phyloP scores from a whole-genome alignment of 2,797 vertebrate species.

The Spondyliosoma cantharus region DNA sequence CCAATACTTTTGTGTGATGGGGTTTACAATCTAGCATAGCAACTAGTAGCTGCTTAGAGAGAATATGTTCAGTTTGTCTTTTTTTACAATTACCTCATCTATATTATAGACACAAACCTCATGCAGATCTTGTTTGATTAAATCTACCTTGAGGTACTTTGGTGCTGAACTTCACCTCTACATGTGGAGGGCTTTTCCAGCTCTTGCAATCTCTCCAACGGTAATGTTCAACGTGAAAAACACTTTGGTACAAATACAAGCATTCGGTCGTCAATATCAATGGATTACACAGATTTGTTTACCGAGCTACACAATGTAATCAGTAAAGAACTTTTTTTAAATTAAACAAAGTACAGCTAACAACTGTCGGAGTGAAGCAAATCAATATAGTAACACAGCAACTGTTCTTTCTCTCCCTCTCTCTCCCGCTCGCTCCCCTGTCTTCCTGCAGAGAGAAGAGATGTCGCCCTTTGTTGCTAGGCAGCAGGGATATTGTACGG shows the following conservation, averaged over 20 bases:
- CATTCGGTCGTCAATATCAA: neutral
- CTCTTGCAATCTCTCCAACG: neutral
- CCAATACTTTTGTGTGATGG: neutral
- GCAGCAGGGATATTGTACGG: conserved; percentile 41
- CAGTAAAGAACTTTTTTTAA: neutral
- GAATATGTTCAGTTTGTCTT: neutral
- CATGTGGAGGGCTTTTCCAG: neutral
- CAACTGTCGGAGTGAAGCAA: neutral
- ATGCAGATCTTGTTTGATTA: neutral
- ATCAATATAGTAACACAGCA: conserved; percentile 9
- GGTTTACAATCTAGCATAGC: neutral
- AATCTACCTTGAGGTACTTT: neutral
- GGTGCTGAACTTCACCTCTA: conserved; percentile 8
- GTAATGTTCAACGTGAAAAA: neutral
- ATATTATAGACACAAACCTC: neutral
- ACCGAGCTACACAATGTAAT: neutral
- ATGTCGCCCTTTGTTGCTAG: conserved; percentile 50
- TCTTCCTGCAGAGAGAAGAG: conserved; percentile 43
- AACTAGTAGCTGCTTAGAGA: neutral
- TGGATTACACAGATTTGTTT: neutral
- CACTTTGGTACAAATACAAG: neutral
- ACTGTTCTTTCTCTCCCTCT: neutral
- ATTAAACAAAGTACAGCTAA: neutral
- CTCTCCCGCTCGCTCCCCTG: neutral
- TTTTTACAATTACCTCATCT: neutral